Evolutionary conservation across 2,113 vertebrate genomes (phyloP), one percentile per base, ranked within the genome.

Genomic region (Pedionomus torquatus): DNA sequence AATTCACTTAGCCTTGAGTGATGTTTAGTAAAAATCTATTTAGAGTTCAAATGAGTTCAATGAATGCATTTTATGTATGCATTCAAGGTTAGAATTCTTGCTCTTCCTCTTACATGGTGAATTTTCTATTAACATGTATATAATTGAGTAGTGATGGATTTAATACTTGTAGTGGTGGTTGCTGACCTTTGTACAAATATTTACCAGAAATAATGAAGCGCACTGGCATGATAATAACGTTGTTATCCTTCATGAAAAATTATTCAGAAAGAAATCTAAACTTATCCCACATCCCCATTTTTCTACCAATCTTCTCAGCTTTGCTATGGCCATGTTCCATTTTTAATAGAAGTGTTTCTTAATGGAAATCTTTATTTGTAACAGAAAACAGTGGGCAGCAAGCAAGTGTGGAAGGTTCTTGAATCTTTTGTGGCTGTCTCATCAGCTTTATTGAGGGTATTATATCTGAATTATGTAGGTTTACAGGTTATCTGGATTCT

Each of bases 1-100:
- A 95, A 96, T 96, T 95, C 70, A 78, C 74, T 92, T 96, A 91
- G 89, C 91, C 91, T 93, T 92, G 61, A 96, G 95, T 87, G 68
- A 97, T 94, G 83, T 87, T 94, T 93, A 95, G 71, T 83, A 72
- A 93, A 96, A 97, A 97, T 97, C 96, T 97, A 94, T 97, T 79
- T 87, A n/a, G 55, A 94, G 95, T 97, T 97, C 91, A 96, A 86
- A 96, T 94, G 74, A 96, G 93, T 93, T 96, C 93, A 97, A 60
- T 93, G 74, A 95, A 79, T 83, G 37, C 31, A 44, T 88, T 94
- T 95, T 54, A 82, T 83, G 14, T 78, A 55, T 51, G 17, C 28
- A 19, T 92, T 97, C 63, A 97, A 94, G 96, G 94, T 94, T 96
- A 95, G 71, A 94, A 88, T 69, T 88, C 31, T 58, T 74, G 11